Base-by-base conservation (phyloP, 2,113 vertebrate genomes). In the Mustelus asterias region DNA sequence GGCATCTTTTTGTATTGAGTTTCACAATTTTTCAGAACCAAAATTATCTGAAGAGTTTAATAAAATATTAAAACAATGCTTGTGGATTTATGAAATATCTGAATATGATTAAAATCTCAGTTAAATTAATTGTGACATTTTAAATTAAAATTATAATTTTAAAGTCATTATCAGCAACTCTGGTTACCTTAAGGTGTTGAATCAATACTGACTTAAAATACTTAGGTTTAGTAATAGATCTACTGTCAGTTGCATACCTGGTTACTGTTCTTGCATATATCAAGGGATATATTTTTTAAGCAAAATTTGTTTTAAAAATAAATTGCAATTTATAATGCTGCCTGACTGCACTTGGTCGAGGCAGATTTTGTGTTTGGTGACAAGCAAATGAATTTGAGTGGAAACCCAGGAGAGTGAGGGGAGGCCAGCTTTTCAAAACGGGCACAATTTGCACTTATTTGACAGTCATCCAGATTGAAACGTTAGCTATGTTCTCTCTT, bases 41-140 rank as follows among this genome's bases (percentile, higher is more conserved):
- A 33, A 76, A 76, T 29, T 76, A 26, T 76, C 72, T 29, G 70
- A 60, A 89, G 41, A 26, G 0, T 60, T 90, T 58, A 90, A 90
- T 90, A 90, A 90, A 90, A 58, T 60, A 90, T 90, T 90, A 58
- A 89, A 89, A 89, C 48, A 29, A 89, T 63, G 80, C 37, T 83
- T 83, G 54, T 90, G 88, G 33, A 60, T 60, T 90, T 63, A 33
- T 90, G 60, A 29, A 63, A 33, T 16, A 60, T 60, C 10, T 90
- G 48, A 58, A 18, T 90, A 10, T 58, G 3, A 88, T 88, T 83
- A 41, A 83, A 37, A 41, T 88, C 1, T 18, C 80, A 26, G 48
- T 26, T 88, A 88, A 90, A 90, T 89, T 89, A 58, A 89, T 29
- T 26, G 22, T 24, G 22, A 20, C 33, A 37, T 37, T 10, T 2